These are phyloP conservation scores for Platycercus adscitus DNA, from an alignment of 2,113 vertebrate genomes.

Conservation along the genomic window DNA sequence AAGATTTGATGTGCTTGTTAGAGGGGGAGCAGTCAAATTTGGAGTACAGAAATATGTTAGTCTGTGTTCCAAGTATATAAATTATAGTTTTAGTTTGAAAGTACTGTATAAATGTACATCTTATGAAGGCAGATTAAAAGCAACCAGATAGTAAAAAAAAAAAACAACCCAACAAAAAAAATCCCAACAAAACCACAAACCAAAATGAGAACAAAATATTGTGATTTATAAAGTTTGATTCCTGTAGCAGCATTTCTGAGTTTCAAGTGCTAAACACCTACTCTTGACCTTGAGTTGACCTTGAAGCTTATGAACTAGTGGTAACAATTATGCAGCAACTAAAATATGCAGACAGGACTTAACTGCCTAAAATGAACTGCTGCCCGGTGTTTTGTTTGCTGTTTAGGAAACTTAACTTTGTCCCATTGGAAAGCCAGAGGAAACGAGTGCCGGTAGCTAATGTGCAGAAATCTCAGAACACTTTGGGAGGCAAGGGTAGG, in stretches of 20 bases:
- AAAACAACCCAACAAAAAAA: too few relatives aligned
- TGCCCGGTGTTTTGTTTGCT: slow-evolving; percentile 71
- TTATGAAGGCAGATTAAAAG: neutral
- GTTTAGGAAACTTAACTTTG: slow-evolving; percentile 62
- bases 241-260: slow-evolving; percentile 28
- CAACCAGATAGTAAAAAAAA: neutral
- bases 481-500: neutral
- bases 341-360: slow-evolving; percentile 75
- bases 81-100: neutral
- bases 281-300: slow-evolving; percentile 61
- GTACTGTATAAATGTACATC: neutral
- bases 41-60: neutral
- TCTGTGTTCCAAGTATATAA: neutral
- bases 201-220: neutral
- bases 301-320: slow-evolving; percentile 72
- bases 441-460: neutral
- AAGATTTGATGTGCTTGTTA: neutral
- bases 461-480: neutral
- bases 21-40: neutral
- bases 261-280: slow-evolving; percentile 64
- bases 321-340: slow-evolving; percentile 74
- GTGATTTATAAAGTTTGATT: slow-evolving; percentile 7
- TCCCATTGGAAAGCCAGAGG: neutral
- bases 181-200: neutral
- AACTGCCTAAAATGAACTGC: slow-evolving; percentile 57